Evolutionary conservation across 2,888 invertebrate species (phyloP).

Genomic region (Drosophila pseudotalamancana): DNA sequence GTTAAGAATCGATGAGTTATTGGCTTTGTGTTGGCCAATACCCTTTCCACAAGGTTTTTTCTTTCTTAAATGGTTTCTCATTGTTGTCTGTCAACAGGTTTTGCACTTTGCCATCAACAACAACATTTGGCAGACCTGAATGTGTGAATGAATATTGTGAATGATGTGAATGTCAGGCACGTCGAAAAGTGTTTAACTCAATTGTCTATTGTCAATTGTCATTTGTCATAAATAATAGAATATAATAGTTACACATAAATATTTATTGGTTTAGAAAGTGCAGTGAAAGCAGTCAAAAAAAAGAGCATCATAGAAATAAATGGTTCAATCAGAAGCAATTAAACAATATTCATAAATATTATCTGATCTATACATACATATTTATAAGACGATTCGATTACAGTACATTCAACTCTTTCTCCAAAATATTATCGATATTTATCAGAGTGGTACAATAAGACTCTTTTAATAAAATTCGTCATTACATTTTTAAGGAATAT

Average conservation of each 20-base stretch:
- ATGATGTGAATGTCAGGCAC: conserved; percentile 26
- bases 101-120: conserved; percentile 30
- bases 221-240: conserved; percentile 23
- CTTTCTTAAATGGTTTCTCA: conserved; percentile 1
- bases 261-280: conserved; percentile 61
- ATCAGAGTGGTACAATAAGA: too few relatives aligned
- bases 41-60: background rate
- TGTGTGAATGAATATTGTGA: conserved; percentile 26
- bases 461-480: too few relatives aligned
- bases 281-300: conserved; percentile 63
- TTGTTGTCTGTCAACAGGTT: conserved; percentile 38
- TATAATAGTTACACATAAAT: conserved; percentile 7
- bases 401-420: conserved; percentile 27
- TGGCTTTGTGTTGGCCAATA: background rate
- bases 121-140: conserved; percentile 25
- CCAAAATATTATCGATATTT: conserved; percentile 20
- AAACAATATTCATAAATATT: background rate
- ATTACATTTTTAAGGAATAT: too few relatives aligned
- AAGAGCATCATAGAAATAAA: conserved; percentile 21
- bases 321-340: conserved; percentile 55
- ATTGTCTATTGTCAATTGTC: too few relatives aligned
- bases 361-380: background rate
- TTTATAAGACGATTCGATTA: conserved; percentile 20
- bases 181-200: conserved; percentile 16
- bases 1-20: conserved; percentile 5